These are phyloP conservation scores for Hydractinia echinata DNA, from an alignment of 30 jellyfish, hydroid and myxozoan genomes.

Conservation along the genomic window DNA sequence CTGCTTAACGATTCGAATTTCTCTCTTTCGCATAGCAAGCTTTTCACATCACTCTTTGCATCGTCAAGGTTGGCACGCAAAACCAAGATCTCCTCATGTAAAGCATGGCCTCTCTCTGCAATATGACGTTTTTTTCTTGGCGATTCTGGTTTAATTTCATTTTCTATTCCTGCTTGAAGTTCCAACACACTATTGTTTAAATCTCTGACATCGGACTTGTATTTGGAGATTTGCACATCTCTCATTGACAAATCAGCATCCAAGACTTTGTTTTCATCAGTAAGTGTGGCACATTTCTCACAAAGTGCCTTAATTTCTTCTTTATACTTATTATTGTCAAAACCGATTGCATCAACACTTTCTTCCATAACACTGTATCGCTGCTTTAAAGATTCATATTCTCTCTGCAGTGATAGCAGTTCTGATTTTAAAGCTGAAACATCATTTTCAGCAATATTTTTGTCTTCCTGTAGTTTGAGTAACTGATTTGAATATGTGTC, in stretches of 20 bases:
- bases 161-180: neutral
- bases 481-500: constrained; percentile 25
- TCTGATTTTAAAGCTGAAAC: constrained; percentile 10
- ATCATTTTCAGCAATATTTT: neutral
- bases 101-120: neutral
- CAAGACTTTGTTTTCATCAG: neutral
- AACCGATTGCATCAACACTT: neutral
- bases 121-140: neutral
- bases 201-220: neutral
- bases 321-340: neutral
- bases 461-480: constrained; percentile 31
- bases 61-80: constrained; percentile 35
- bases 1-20: constrained; percentile 42
- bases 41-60: constrained; percentile 34
- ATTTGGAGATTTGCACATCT: neutral
- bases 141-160: neutral
- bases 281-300: neutral
- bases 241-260: neutral
- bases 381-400: constrained; percentile 18
- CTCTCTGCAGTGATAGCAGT: constrained; percentile 4
- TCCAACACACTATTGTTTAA: neutral
- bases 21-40: constrained; percentile 33
- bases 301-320: neutral
- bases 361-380: neutral
- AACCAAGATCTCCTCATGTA: constrained; percentile 2